Conservation (phyloP, 23 tunicate genomes). For the Botrylloides violaceus region DNA sequence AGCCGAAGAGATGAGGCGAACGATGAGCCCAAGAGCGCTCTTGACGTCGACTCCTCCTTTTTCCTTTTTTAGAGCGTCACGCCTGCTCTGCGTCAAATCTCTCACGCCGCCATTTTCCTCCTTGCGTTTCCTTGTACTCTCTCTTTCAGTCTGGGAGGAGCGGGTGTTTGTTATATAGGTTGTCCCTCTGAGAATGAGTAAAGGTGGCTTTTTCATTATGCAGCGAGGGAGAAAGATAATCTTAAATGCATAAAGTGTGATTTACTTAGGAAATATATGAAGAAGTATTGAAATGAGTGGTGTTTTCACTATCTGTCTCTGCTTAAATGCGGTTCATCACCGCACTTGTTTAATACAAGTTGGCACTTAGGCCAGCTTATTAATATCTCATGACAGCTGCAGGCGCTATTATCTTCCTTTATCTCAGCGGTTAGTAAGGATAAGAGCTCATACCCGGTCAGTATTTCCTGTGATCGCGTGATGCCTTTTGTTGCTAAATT, state of each 20-base stretch:
- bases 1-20: no score
- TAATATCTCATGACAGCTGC: no score
- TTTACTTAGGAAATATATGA: no score
- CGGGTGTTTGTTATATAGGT: background rate
- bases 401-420: constrained; percentile 1
- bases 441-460: background rate
- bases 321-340: no score
- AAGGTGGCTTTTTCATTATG: background rate
- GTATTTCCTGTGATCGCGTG: background rate
- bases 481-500: background rate
- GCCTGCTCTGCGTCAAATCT: constrained; percentile 20
- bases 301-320: no score
- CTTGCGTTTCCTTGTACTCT: constrained; percentile 15
- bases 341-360: no score
- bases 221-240: background rate
- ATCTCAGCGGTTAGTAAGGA: background rate
- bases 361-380: no score
- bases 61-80: constrained; percentile 4
- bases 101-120: constrained; percentile 34
- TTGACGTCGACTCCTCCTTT: constrained; percentile 12
- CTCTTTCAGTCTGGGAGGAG: constrained; percentile 15
- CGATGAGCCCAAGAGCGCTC: no score
- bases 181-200: background rate
- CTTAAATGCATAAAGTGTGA: no score
- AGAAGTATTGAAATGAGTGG: no score